A percentile compares a stretch with the other conserved stretches of the same genome.
phyloP scores from a whole-genome alignment of 2,888 invertebrate species.

The Synanthedon tipuliformis region DNA sequence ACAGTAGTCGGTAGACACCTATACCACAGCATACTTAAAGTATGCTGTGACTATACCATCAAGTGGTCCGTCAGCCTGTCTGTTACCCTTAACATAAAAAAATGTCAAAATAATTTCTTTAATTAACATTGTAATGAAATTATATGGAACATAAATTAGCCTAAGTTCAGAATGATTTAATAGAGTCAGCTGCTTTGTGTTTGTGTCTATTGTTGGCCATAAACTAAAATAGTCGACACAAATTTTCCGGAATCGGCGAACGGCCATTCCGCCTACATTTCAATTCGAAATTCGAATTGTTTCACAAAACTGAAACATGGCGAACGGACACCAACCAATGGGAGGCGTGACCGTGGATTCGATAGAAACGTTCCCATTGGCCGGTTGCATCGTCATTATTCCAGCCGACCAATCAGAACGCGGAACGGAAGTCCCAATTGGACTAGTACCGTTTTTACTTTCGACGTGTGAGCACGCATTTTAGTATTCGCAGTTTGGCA shows the following conservation, averaged over 20 bases:
- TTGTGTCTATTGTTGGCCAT: slow-evolving; percentile 20
- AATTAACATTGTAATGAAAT: slow-evolving; percentile 1
- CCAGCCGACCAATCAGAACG: slow-evolving; percentile 39
- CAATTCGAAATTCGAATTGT: slow-evolving; percentile 44
- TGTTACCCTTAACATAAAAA: too few relatives aligned
- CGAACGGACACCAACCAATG: slow-evolving; percentile 53
- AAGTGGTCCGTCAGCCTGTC: too few relatives aligned
- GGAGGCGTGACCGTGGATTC: slow-evolving; percentile 47
- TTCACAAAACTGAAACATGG: slow-evolving; percentile 60
- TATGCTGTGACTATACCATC: too few relatives aligned
- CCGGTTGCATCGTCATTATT: slow-evolving; percentile 24
- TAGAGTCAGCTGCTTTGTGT: slow-evolving; percentile 39
- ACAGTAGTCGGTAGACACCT: too few relatives aligned
- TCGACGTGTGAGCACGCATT: slow-evolving; percentile 39
- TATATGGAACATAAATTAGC: neutral
- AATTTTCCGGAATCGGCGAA: slow-evolving; percentile 35
- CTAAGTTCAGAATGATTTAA: slow-evolving; percentile 28
- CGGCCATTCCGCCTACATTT: slow-evolving; percentile 47
- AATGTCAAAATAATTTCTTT: slow-evolving; percentile 1
- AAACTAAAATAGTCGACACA: slow-evolving; percentile 35
- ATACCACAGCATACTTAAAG: too few relatives aligned
- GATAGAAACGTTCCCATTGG: slow-evolving; percentile 33
- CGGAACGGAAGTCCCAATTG: slow-evolving; percentile 46
- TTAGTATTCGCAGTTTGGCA: slow-evolving; percentile 24
- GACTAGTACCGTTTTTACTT: slow-evolving; percentile 63